Percentiles rank a stretch among this genome's conserved stretches.
Evolutionary conservation across 2,797 vertebrate species (phyloP).

Genomic region (Myotis planiceps): DNA sequence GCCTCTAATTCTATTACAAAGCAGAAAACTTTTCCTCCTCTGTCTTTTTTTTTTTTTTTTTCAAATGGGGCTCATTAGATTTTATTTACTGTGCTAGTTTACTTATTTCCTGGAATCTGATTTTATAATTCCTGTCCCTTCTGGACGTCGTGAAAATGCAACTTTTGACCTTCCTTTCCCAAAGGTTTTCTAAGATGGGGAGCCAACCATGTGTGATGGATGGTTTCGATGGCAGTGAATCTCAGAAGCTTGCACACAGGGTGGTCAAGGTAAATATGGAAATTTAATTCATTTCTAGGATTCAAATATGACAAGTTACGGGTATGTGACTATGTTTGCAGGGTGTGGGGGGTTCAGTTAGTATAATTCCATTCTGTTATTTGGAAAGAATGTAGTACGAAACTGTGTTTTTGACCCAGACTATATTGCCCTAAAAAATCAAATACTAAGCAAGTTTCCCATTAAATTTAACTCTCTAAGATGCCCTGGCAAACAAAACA

Average conservation of each 20-base stretch:
- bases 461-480: slow-evolving; percentile 53
- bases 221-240: neutral
- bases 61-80: neutral
- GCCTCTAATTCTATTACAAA: neutral
- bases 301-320: neutral
- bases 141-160: slow-evolving; percentile 16
- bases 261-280: neutral
- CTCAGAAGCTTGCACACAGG: neutral
- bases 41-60: slow-evolving; percentile 31
- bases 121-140: slow-evolving; percentile 50
- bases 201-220: neutral
- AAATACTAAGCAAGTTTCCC: slow-evolving; percentile 29
- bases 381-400: slow-evolving; percentile 46
- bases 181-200: neutral
- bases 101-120: slow-evolving; percentile 54
- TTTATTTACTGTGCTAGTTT: slow-evolving; percentile 27
- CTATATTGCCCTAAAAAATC: neutral
- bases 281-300: neutral
- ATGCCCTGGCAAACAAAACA: neutral
- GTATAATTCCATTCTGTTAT: slow-evolving; percentile 15
- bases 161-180: slow-evolving; percentile 39
- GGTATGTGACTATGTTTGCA: neutral
- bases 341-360: neutral
- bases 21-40: neutral
- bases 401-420: slow-evolving; percentile 39